Percentiles rank a stretch among this genome's conserved stretches.
Evolutionary conservation across 2,888 invertebrate genomes (phyloP).

Genomic region (Drosophila falleni): DNA sequence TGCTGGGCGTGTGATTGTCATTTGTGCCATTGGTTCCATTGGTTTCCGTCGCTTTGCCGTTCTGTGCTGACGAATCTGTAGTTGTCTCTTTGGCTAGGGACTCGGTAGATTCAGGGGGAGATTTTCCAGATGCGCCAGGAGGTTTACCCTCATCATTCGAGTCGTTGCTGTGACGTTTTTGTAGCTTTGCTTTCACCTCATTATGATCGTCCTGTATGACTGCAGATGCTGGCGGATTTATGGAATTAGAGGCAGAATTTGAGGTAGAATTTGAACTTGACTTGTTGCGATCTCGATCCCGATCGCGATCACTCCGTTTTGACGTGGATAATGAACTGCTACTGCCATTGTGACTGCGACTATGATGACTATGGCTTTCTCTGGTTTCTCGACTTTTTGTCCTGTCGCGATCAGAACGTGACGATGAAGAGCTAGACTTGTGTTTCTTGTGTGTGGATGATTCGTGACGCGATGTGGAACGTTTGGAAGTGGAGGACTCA

Average conservation of each 20-base stretch:
- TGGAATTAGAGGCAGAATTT: slow-evolving; percentile 40
- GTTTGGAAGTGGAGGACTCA: slow-evolving; percentile 59
- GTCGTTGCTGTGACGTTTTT: slow-evolving; percentile 91
- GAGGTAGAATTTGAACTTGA: slow-evolving; percentile 42
- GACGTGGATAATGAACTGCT: slow-evolving; percentile 58
- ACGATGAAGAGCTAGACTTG: slow-evolving; percentile 68
- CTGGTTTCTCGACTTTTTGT: slow-evolving; percentile 36
- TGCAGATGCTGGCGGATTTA: slow-evolving; percentile 12
- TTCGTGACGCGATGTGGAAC: slow-evolving; percentile 61
- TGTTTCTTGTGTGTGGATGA: slow-evolving; percentile 58
- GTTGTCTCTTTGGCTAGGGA: slow-evolving; percentile 29
- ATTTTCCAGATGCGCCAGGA: slow-evolving; percentile 45
- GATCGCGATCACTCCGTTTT: slow-evolving; percentile 53
- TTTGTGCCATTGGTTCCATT: slow-evolving; percentile 39
- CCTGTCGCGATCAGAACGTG: slow-evolving; percentile 62
- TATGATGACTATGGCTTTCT: slow-evolving; percentile 59
- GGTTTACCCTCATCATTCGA: slow-evolving; percentile 90
- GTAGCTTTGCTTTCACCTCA: slow-evolving; percentile 71
- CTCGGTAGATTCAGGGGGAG: slow-evolving; percentile 17
- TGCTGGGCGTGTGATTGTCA: slow-evolving; percentile 1
- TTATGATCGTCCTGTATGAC: slow-evolving; percentile 88
- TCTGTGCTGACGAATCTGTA: slow-evolving; percentile 34
- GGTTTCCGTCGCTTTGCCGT: slow-evolving; percentile 44
- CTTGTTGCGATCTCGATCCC: slow-evolving; percentile 57
- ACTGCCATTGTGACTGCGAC: slow-evolving; percentile 57